These are phyloP conservation scores for Siphlonurus alternatus DNA, from an alignment of 2,888 invertebrate genomes.

Conservation along the genomic window DNA sequence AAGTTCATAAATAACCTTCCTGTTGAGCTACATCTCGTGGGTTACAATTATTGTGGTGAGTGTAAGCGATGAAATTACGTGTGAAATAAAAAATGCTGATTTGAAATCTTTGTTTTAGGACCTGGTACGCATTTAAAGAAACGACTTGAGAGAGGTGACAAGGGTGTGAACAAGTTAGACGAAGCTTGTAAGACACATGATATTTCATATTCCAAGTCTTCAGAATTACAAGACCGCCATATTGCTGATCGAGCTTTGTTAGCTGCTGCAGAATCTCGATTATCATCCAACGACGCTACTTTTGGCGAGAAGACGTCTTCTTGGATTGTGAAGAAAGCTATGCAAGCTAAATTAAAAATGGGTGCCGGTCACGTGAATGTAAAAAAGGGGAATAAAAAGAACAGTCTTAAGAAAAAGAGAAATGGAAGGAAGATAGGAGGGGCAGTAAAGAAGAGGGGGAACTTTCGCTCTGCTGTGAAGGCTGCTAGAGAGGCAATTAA, in stretches of 20 bases:
- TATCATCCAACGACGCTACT: slow-evolving; percentile 9
- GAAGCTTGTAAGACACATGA: slow-evolving; percentile 5
- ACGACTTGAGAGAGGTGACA: background rate
- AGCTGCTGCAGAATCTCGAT: slow-evolving; percentile 11
- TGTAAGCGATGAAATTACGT: too few relatives aligned
- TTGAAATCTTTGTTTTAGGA: too few relatives aligned
- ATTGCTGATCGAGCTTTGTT: slow-evolving; percentile 9
- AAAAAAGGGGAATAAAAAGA: background rate
- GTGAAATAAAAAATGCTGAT: too few relatives aligned
- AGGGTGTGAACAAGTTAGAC: slow-evolving; percentile 7
- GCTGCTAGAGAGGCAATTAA: too few relatives aligned
- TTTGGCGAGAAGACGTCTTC: slow-evolving; percentile 11
- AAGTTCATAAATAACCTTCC: too few relatives aligned
- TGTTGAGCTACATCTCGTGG: too few relatives aligned
- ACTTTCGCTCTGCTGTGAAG: too few relatives aligned
- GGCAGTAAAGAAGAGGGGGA: too few relatives aligned
- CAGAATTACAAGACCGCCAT: slow-evolving; percentile 9
- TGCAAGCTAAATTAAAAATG: slow-evolving; percentile 13
- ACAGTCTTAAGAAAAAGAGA: background rate
- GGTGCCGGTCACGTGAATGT: slow-evolving; percentile 9
- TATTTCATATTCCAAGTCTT: slow-evolving; percentile 7
- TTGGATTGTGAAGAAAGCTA: slow-evolving; percentile 11
- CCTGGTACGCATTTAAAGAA: slow-evolving; percentile 11
- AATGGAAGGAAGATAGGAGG: too few relatives aligned
- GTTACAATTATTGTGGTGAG: too few relatives aligned